phyloP scores from a whole-genome alignment of 2,888 invertebrate genomes.

The Keiferia lycopersicella region DNA sequence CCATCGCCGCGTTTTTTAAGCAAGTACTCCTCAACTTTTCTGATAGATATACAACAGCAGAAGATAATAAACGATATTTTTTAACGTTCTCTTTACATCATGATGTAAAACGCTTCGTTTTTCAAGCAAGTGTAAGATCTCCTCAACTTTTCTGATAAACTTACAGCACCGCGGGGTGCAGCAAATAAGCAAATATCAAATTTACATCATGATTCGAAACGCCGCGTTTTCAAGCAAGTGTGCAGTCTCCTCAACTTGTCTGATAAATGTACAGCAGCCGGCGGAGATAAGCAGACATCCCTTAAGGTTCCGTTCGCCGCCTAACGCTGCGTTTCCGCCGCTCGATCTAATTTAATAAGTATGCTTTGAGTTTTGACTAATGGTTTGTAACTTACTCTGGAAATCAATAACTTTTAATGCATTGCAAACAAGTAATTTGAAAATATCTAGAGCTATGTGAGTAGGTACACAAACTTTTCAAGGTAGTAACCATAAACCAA shows the following conservation, averaged over 20 bases:
- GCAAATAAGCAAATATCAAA: conserved; percentile 21
- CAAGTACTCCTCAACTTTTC: no score
- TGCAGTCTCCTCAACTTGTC: neutral
- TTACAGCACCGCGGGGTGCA: conserved; percentile 43
- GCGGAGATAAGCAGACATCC: conserved; percentile 25
- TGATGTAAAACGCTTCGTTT: no score
- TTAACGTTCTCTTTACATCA: no score
- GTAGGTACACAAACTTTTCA: no score
- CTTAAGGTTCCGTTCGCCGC: conserved; percentile 11
- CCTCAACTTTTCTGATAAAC: conserved; percentile 44
- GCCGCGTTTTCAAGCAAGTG: neutral
- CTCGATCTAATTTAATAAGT: conserved; percentile 18
- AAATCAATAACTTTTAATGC: neutral
- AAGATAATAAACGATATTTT: no score
- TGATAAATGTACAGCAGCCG: conserved; percentile 54
- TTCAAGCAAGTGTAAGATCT: neutral
- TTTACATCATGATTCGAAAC: neutral
- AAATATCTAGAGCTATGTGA: no score
- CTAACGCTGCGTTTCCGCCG: conserved; percentile 11
- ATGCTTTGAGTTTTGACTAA: neutral
- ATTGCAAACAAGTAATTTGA: neutral
- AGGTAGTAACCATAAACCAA: no score
- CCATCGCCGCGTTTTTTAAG: no score
- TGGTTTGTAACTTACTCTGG: conserved; percentile 2
- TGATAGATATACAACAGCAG: no score